Percentiles rank a stretch among this genome's conserved stretches.
Evolutionary conservation across 2,113 vertebrate genomes (phyloP).

Genomic region (Budorcas taxicolor): DNA sequence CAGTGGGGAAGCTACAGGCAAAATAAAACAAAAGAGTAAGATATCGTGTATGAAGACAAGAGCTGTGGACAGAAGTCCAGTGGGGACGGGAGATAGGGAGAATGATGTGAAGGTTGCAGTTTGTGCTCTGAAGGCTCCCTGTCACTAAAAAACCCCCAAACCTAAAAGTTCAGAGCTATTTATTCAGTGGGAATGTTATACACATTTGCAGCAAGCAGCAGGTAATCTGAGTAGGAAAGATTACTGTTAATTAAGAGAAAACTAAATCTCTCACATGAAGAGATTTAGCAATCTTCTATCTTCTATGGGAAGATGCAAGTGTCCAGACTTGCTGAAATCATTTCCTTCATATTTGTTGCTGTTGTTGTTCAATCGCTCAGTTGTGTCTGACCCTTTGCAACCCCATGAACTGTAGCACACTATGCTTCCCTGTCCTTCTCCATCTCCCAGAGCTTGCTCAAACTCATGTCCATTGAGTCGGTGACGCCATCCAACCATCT

Average conservation of each 20-base stretch:
- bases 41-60: neutral
- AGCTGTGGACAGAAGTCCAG: neutral
- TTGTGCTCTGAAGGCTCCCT: neutral
- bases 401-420: neutral
- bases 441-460: neutral
- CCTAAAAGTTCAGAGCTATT: neutral
- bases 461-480: neutral
- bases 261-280: neutral
- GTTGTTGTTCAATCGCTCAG: neutral
- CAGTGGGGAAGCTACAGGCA: neutral
- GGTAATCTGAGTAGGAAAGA: neutral
- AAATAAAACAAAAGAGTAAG: no score
- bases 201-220: neutral
- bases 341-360: neutral
- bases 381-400: neutral
- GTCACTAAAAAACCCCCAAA: neutral
- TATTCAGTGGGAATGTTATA: neutral
- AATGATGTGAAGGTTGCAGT: neutral
- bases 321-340: neutral
- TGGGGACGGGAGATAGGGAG: neutral
- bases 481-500: neutral
- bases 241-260: neutral
- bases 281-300: neutral
- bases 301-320: neutral
- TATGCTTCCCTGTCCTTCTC: neutral